Percentiles rank a stretch among this genome's conserved stretches.
Conservation (phyloP, 2,113 vertebrate genomes). For the Nannobrachium achirus region DNA sequence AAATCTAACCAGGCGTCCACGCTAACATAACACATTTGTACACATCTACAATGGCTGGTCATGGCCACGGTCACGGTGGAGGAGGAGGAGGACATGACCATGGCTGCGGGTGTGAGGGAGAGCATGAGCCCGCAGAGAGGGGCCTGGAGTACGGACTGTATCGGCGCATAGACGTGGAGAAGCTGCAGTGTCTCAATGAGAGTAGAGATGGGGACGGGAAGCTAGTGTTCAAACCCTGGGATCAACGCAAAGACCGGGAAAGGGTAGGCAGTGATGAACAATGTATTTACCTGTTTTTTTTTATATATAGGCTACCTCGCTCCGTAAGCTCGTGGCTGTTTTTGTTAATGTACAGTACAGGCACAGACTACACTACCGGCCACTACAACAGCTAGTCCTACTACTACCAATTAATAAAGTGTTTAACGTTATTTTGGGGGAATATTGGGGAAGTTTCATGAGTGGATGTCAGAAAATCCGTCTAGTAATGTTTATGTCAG, state of each 20-base stretch:
- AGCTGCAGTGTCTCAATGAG: constrained; percentile 95
- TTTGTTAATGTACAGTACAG: too few species aligned
- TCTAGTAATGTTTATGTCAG: too few species aligned
- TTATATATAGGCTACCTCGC: too few species aligned
- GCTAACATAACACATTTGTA: background rate
- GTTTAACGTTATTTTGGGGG: too few species aligned
- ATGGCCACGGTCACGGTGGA: constrained; percentile 65
- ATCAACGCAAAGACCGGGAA: constrained; percentile 84
- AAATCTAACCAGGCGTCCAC: background rate
- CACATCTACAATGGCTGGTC: constrained; percentile 73
- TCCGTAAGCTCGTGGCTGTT: too few species aligned
- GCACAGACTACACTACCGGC: too few species aligned
- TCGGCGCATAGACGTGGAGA: constrained; percentile 88
- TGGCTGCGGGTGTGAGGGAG: constrained; percentile 78
- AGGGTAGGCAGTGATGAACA: constrained; percentile 76
- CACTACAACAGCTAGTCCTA: too few species aligned
- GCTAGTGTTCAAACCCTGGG: constrained; percentile 94
- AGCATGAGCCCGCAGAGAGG: constrained; percentile 87
- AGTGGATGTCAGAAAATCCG: too few species aligned
- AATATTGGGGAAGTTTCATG: too few species aligned
- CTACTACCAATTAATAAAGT: too few species aligned
- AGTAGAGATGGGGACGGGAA: constrained; percentile 90
- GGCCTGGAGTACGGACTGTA: constrained; percentile 91
- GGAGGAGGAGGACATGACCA: constrained; percentile 62
- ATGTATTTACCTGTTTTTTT: too few species aligned